These are phyloP conservation scores for Tiaroga cobitis DNA, from an alignment of 2,797 vertebrate species.

Conservation along the genomic window DNA sequence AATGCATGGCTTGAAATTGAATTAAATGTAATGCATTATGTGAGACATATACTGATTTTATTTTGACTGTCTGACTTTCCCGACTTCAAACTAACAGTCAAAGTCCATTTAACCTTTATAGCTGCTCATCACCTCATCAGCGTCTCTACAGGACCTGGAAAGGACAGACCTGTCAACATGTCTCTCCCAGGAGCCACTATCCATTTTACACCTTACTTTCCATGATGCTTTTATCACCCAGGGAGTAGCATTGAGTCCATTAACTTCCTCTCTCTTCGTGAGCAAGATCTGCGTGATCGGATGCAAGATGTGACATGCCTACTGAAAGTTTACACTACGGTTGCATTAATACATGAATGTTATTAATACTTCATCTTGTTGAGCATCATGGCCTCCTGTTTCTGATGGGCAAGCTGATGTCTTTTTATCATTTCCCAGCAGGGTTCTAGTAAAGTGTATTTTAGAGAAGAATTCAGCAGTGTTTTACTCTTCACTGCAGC, in stretches of 20 bases:
- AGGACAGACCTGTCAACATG: conserved; percentile 70
- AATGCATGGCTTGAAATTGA: not conserved
- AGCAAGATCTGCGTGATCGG: not conserved
- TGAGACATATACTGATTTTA: not conserved
- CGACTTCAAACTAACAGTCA: not conserved
- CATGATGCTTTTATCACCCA: conserved; percentile 62
- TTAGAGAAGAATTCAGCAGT: not conserved
- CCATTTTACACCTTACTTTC: conserved; percentile 26
- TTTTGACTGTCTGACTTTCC: conserved; percentile 5
- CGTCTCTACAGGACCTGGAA: conserved; percentile 52
- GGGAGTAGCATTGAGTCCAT: conserved; percentile 70
- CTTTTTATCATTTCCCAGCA: not conserved
- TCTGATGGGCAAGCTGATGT: not conserved
- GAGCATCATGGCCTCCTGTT: not conserved
- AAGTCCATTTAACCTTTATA: conserved; percentile 32
- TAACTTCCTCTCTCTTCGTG: conserved; percentile 57
- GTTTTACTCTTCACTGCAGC: not conserved
- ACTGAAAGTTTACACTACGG: not conserved
- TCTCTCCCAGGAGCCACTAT: conserved; percentile 11
- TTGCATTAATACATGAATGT: not conserved
- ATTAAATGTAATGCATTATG: not conserved
- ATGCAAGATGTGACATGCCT: not conserved
- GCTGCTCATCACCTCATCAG: not conserved
- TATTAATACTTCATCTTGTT: conserved; percentile 3
- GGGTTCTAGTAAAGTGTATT: not conserved